Evolutionary conservation across 2,797 vertebrate species (phyloP), one percentile per base, ranked within the genome.

Genomic region (Typhlichthys eigenmanni): DNA sequence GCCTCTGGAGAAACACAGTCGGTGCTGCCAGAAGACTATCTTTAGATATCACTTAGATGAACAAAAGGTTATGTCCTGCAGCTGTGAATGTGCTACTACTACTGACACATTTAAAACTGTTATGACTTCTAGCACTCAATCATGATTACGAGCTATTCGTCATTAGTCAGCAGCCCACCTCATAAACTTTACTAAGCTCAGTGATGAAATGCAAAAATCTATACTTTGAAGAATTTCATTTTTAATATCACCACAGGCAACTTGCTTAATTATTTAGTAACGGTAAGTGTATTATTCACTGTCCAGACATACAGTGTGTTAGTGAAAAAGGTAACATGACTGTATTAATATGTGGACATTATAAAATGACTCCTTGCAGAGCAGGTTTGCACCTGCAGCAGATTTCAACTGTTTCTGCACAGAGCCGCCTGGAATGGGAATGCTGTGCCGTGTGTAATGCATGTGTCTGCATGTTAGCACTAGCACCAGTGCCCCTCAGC

Each of bases 1-100:
- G 81, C 78, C 65, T 71, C 62, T 81, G 85, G 83, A 73, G 82
- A 72, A 64, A 68, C 62, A 65, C 64, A 79, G 78, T 76, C 81
- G 85, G 76, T 78, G 71, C 54, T 71, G 85, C 69, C 72, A 79
- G 82, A 86, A 79, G 74, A 74, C 61, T 73, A 91, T 91, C 84
- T 93, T 92, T 92, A 89, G 88, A 77, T 67, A 11, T 74, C 78
- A 76, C 79, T 64, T 81, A 71, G 51, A 74, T 85, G 83, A 90
- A 91, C 87, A 91, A 91, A 89, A 83, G 85, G 75, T 76, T 85
- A 63, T 68, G 78, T 78, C 72, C 76, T 75, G 80, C 80, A 80
- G 82, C 85, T 76, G 76, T 86, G 82, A 90, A 87, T 77, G 79
- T 86, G 79, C 82, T 80, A 74, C 81, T 80, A 74, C 80, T 78